These are phyloP conservation scores for Argya squamiceps DNA, from an alignment of 2,797 vertebrate genomes.

Conservation along the genomic window DNA sequence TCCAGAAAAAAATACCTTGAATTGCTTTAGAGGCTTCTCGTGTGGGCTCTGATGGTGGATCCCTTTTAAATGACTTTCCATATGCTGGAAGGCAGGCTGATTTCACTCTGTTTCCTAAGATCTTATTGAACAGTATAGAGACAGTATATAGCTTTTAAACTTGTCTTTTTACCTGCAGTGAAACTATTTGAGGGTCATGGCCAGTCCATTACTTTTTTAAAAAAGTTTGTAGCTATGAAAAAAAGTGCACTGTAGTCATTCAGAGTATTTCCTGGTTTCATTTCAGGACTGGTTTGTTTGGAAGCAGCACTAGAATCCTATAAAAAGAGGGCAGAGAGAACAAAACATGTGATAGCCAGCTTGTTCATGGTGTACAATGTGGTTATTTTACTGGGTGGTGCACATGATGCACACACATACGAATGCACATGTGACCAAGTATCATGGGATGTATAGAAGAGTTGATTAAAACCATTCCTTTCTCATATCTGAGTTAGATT, in stretches of 20 bases:
- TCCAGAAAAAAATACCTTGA: background rate
- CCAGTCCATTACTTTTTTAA: background rate
- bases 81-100: background rate
- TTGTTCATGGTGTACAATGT: background rate
- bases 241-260: background rate
- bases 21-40: background rate
- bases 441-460: slow-evolving; percentile 22
- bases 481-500: slow-evolving; percentile 70
- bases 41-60: background rate
- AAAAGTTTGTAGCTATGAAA: background rate
- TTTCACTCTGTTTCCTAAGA: background rate
- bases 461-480: slow-evolving; percentile 29
- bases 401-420: background rate
- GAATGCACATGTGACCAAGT: background rate
- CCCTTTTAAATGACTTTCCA: background rate
- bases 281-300: background rate
- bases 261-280: background rate
- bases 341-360: background rate
- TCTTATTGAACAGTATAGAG: background rate
- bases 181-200: background rate
- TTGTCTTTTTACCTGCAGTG: background rate
- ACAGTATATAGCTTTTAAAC: background rate
- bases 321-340: background rate
- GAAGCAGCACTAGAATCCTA: background rate
- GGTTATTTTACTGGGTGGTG: slow-evolving; percentile 1